Conservation (phyloP, 2,888 invertebrate species). For the Apantesis nais region DNA sequence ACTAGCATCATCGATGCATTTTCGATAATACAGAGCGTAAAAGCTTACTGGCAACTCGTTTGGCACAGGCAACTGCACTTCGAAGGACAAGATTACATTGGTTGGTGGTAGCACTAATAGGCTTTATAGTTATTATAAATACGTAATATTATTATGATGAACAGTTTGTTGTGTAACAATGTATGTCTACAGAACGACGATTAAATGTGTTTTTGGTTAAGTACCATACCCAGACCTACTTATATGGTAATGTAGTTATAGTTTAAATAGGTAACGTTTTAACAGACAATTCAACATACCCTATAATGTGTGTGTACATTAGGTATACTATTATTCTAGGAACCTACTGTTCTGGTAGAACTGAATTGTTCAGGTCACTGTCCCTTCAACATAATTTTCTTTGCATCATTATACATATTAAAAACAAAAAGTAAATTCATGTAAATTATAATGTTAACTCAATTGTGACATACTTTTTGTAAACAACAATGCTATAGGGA, state of each 20-base stretch:
- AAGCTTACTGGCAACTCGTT: too few species aligned
- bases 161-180: background rate
- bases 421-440: too few species aligned
- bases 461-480: background rate
- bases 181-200: too few species aligned
- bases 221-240: background rate
- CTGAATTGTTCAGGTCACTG: background rate
- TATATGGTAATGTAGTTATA: background rate
- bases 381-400: background rate
- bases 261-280: background rate
- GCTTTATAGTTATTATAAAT: background rate
- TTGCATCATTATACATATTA: background rate
- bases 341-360: background rate
- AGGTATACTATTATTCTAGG: background rate
- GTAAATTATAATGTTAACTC: background rate
- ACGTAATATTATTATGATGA: background rate
- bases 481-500: too few species aligned
- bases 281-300: background rate
- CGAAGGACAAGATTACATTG: too few species aligned
- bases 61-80: too few species aligned
- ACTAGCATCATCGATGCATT: background rate
- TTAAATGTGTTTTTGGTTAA: too few species aligned
- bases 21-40: too few species aligned
- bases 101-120: too few species aligned
- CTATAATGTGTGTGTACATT: background rate